Conservation (phyloP, 2,797 vertebrate genomes). For the Gadopsis bispinosus region DNA sequence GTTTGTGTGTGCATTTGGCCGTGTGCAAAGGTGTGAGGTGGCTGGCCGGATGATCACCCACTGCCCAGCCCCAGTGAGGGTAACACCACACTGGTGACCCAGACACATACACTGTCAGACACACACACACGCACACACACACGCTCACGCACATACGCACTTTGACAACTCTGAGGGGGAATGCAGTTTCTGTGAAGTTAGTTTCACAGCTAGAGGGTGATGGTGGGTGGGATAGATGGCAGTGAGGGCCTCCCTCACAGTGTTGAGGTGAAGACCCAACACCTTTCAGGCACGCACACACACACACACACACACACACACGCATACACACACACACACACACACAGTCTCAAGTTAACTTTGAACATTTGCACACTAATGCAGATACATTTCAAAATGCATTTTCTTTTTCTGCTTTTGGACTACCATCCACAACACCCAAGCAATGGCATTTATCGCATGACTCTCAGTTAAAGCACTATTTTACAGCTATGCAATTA, state of each 20-base stretch:
- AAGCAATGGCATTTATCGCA: neutral
- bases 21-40: slow-evolving; percentile 90
- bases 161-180: slow-evolving; percentile 46
- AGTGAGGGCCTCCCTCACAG: slow-evolving; percentile 53
- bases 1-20: slow-evolving; percentile 20
- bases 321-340: neutral
- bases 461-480: neutral
- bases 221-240: slow-evolving; percentile 32
- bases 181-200: slow-evolving; percentile 54
- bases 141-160: slow-evolving; percentile 22
- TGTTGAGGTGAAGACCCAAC: slow-evolving; percentile 64
- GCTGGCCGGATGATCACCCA: slow-evolving; percentile 89
- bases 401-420: neutral
- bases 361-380: slow-evolving; percentile 23
- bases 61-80: slow-evolving; percentile 71
- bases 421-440: too few relatives aligned
- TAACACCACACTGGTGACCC: slow-evolving; percentile 74
- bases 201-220: slow-evolving; percentile 58
- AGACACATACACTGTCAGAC: slow-evolving; percentile 53
- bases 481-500: neutral
- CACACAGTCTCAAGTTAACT: slow-evolving; percentile 7
- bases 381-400: neutral
- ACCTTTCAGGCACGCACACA: slow-evolving; percentile 41
- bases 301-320: slow-evolving; percentile 10
- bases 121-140: slow-evolving; percentile 27